Base-by-base conservation (phyloP, 2,888 invertebrate genomes). In the Acanthosepion lycidas region DNA sequence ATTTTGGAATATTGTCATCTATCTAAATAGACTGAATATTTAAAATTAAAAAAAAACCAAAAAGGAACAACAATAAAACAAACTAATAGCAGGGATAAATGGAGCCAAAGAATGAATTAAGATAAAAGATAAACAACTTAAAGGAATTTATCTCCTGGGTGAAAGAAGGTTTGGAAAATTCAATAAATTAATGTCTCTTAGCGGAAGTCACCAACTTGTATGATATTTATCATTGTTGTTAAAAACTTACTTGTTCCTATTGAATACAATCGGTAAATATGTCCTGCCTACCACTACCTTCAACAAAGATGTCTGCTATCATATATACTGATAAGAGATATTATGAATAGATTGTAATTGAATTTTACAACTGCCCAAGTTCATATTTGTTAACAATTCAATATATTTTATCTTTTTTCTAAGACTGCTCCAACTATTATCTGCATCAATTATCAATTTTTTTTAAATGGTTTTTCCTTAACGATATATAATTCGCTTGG, bases 361-460 rank as follows among this genome's bases (percentile, higher is more conserved):
- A n/a, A n/a, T 78, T 78, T n/a, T n/a, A 78, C 78, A 78, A 78
- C n/a, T 78, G 78, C 78, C n/a, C n/a, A n/a, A 12, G 28, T n/a
- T 78, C 78, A n/a, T 78, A 78, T n/a, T 78, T 78, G 78, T n/a
- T n/a, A n/a, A n/a, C 9, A 78, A 78, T 78, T 78, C 78, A 78
- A n/a, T 78, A 28, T 78, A 78, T n/a, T 78, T n/a, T 26, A 59
- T 59, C 20, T 59, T 78, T n/a, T 78, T 78, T 78, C 9, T 78
- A 78, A 78, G n/a, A 78, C 78, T 78, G 8, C 15, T 28, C 28
- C 28, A 78, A n/a, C 78, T n/a, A n/a, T n/a, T 78, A 78, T n/a
- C 28, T n/a, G n/a, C n/a, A n/a, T n/a, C n/a, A n/a, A 18, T 78
- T 6, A 28, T 78, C 78, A 78, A 78, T 78, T 78, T 64, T 64